Conservation (phyloP, 2,113 vertebrate species). For the Cyanocitta stelleri region DNA sequence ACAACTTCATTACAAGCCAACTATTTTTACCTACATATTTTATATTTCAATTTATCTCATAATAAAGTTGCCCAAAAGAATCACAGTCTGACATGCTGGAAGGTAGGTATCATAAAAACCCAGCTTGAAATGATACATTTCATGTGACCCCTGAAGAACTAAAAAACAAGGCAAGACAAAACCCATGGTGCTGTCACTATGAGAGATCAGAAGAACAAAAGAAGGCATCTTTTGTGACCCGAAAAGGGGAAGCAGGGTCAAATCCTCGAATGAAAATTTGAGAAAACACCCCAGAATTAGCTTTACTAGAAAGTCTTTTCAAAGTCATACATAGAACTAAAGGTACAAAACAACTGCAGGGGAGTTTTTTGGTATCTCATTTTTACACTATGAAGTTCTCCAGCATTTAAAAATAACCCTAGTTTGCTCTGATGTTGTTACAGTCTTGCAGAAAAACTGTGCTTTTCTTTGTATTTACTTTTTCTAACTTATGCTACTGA, state of each 20-base stretch:
- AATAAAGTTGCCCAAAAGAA: neutral
- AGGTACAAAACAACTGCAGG: neutral
- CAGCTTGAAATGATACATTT: neutral
- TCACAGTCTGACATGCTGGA: neutral
- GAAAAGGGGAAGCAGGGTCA: slow-evolving; percentile 35
- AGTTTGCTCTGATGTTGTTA: neutral
- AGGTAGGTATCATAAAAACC: neutral
- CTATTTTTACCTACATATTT: neutral
- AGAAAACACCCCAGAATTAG: neutral
- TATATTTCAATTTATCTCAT: neutral
- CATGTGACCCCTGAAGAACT: neutral
- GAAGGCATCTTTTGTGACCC: neutral
- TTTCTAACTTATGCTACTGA: neutral
- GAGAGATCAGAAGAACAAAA: slow-evolving; percentile 29
- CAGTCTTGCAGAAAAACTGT: neutral
- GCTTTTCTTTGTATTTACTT: neutral
- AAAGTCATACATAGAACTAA: neutral
- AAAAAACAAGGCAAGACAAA: neutral
- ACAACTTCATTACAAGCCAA: neutral
- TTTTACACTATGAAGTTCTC: neutral
- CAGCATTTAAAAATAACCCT: neutral
- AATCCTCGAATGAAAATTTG: neutral
- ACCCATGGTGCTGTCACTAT: neutral
- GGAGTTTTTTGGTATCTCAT: neutral
- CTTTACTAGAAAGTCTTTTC: neutral